Base-by-base conservation (phyloP, 2,797 vertebrate species). In the Florisuga fusca region DNA sequence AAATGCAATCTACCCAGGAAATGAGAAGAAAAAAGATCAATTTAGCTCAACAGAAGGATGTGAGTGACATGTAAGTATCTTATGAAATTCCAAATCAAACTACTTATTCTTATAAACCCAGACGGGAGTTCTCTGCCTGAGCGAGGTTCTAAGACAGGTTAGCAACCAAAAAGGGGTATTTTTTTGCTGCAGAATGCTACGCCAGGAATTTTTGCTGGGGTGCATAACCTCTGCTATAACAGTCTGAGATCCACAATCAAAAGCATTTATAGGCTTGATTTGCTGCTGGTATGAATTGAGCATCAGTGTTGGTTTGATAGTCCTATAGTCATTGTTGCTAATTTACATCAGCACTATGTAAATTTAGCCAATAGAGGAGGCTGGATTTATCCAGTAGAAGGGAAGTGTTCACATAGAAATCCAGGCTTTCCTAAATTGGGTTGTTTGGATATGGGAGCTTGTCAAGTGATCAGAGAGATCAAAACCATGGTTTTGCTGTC, bases 1-100 rank as follows among this genome's bases (percentile, higher is more conserved):
- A 97, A 97, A 97, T 96, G 94, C 96, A 97, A 97, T 97, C 96
- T 97, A 96, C 83, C 93, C 96, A 97, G 94, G 89, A 98, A 98
- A 98, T 96, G 93, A 98, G 96, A 95, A 90, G 94, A 91, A 95
- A 96, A 96, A 94, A 93, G 95, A 96, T 96, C 94, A 96, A 96
- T 97, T 96, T 97, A 94, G 63, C 91, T 96, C 86, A 96, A 93
- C 72, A 90, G 91, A 95, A 96, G 87, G 96, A 98, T 97, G 96
- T 96, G 95, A 97, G 84, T 6, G 27, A 97, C 67, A 94, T 92
- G 36, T 95, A 97, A 97, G 91, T 94, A 90, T 63, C 76, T 94
- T 96, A 97, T 95, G 95, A 97, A 97, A 97, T 96, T 95, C 96
- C 86, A 94, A 96, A 96, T 94, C 78, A 93, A 94, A 90, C 87